phyloP scores from a whole-genome alignment of 64 coral and sea anemone genomes.

The Platygyra sinensis region DNA sequence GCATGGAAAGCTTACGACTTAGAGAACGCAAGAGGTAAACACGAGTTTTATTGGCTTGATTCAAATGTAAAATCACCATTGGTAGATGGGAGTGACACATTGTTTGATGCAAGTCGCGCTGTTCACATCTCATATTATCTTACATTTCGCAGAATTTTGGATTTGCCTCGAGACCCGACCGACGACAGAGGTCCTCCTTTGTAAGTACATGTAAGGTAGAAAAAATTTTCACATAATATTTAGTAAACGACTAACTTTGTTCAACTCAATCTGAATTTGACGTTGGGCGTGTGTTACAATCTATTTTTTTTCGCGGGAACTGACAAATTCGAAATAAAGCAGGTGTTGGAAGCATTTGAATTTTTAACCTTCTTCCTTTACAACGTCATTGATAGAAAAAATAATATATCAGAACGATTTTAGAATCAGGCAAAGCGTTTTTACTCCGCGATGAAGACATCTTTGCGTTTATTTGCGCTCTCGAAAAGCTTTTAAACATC shows the following conservation, averaged over 20 bases:
- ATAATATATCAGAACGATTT: background rate
- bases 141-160: slow-evolving; percentile 30
- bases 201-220: slow-evolving; percentile 8
- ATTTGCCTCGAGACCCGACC: background rate
- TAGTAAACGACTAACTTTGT: background rate
- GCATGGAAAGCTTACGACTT: slow-evolving; percentile 27
- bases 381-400: background rate
- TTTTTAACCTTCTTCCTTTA: background rate
- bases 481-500: slow-evolving; percentile 7
- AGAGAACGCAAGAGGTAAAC: slow-evolving; percentile 54
- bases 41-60: slow-evolving; percentile 18
- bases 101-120: slow-evolving; percentile 2
- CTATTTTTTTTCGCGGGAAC: background rate
- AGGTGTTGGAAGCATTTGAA: slow-evolving; percentile 23
- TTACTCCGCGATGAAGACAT: background rate
- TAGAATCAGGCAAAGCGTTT: background rate
- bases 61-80: slow-evolving; percentile 34
- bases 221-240: background rate
- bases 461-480: background rate
- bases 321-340: background rate
- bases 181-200: background rate
- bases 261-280: background rate
- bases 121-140: slow-evolving; percentile 8
- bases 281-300: background rate
- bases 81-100: slow-evolving; percentile 24